Conservation (phyloP, 2,113 vertebrate species). For the Corythornis cristatus region DNA sequence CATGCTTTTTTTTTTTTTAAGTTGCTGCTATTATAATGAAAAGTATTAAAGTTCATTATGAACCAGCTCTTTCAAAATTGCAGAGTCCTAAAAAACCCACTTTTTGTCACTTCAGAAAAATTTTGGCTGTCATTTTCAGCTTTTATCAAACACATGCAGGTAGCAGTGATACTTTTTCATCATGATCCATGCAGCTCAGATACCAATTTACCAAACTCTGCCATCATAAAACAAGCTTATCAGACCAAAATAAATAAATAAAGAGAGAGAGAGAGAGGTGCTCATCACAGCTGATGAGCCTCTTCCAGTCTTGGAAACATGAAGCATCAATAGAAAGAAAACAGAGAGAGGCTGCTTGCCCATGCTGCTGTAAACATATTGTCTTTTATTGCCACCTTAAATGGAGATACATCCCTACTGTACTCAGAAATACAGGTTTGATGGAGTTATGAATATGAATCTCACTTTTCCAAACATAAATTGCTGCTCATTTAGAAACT, state of each 20-base stretch:
- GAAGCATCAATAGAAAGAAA: not conserved
- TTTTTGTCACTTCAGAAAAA: not conserved
- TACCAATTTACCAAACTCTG: conserved; percentile 6
- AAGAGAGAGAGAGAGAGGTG: not conserved
- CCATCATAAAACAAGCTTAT: conserved; percentile 27
- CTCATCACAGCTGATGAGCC: not conserved
- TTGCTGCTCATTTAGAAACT: conserved; percentile 6
- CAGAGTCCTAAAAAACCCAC: not conserved
- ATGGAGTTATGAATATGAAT: not conserved
- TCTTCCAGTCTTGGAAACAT: not conserved
- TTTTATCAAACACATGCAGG: not conserved
- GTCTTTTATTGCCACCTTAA: not conserved
- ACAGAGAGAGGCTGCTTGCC: not conserved
- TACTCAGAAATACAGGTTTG: not conserved
- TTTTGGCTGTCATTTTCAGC: not conserved
- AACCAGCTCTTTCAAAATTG: conserved; percentile 30
- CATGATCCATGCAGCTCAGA: not conserved
- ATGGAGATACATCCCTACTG: not conserved
- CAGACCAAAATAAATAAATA: not conserved
- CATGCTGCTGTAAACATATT: not conserved
- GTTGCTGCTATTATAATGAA: conserved; percentile 41
- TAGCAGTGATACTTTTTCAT: not conserved
- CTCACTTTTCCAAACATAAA: conserved; percentile 11
- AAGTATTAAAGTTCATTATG: conserved; percentile 45
- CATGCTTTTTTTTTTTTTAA: conserved; percentile 14